phyloP scores from a whole-genome alignment of 2,113 vertebrate genomes.

The Glaucidium brasilianum region DNA sequence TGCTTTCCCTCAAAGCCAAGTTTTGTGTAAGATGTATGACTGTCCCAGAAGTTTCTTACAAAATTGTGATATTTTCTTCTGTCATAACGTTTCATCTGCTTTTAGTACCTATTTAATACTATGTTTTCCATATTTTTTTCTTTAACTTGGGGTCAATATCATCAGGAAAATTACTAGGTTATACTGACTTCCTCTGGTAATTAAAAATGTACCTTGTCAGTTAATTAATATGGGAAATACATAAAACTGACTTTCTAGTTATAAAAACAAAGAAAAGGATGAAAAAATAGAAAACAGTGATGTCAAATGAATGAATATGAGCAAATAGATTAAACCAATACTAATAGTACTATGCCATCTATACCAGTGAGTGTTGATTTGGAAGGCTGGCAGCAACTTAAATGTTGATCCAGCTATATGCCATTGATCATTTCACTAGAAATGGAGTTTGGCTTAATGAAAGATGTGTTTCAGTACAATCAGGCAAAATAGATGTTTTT shows the following conservation, averaged over 20 bases:
- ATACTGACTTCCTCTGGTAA: not conserved
- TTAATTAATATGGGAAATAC: not conserved
- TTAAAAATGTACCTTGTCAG: not conserved
- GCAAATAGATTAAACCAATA: not conserved
- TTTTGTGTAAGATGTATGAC: not conserved
- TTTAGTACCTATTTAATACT: not conserved
- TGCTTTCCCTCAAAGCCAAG: not conserved
- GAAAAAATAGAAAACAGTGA: not conserved
- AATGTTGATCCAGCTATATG: not conserved
- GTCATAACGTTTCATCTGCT: not conserved
- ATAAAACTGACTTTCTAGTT: not conserved
- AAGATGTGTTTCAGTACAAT: not conserved
- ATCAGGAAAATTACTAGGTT: not conserved
- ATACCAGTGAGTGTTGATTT: not conserved
- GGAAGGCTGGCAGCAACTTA: not conserved
- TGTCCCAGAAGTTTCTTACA: not conserved
- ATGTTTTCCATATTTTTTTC: not conserved
- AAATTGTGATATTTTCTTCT: not conserved
- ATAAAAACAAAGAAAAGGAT: not conserved
- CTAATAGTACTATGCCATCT: not conserved
- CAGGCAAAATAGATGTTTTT: not conserved
- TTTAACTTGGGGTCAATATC: not conserved
- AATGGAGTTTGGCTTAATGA: not conserved
- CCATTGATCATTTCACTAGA: not conserved
- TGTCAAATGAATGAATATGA: not conserved